Evolutionary conservation across 1,140 invertebrate species (phyloP).

Genomic region (Nasonia giraulti): DNA sequence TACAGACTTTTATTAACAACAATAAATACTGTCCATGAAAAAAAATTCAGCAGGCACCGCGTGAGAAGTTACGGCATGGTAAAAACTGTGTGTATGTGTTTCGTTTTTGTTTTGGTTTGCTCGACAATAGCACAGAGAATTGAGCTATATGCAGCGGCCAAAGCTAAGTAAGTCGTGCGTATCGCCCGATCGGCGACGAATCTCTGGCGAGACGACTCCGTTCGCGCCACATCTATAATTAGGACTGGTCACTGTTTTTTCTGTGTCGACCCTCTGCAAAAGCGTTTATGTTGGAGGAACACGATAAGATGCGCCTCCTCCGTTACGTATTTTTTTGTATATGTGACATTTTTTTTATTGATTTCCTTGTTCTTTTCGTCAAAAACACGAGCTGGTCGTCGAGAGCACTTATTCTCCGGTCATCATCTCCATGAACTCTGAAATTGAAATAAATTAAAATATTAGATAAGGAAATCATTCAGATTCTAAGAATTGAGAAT

Average conservation of each 20-base stretch:
- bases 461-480: no score
- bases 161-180: slow-evolving; percentile 8
- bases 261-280: slow-evolving; percentile 45
- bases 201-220: background rate
- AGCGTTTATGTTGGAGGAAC: slow-evolving; percentile 40
- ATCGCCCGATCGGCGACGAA: slow-evolving; percentile 2
- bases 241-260: slow-evolving; percentile 45
- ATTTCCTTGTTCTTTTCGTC: slow-evolving; percentile 31
- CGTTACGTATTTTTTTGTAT: slow-evolving; percentile 29
- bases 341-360: slow-evolving; percentile 12
- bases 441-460: slow-evolving; percentile 58
- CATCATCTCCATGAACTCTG: slow-evolving; percentile 98
- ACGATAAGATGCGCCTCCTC: background rate
- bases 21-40: slow-evolving; percentile 71
- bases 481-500: no score
- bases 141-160: slow-evolving; percentile 20
- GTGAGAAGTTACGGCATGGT: slow-evolving; percentile 32
- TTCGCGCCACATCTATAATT: slow-evolving; percentile 36
- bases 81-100: slow-evolving; percentile 33
- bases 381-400: slow-evolving; percentile 5
- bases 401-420: slow-evolving; percentile 85
- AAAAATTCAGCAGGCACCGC: slow-evolving; percentile 55
- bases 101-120: slow-evolving; percentile 41
- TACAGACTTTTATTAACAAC: slow-evolving; percentile 68
- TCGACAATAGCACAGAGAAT: slow-evolving; percentile 34